phyloP scores from a whole-genome alignment of 2,113 vertebrate species.

The Entelurus aequoreus region DNA sequence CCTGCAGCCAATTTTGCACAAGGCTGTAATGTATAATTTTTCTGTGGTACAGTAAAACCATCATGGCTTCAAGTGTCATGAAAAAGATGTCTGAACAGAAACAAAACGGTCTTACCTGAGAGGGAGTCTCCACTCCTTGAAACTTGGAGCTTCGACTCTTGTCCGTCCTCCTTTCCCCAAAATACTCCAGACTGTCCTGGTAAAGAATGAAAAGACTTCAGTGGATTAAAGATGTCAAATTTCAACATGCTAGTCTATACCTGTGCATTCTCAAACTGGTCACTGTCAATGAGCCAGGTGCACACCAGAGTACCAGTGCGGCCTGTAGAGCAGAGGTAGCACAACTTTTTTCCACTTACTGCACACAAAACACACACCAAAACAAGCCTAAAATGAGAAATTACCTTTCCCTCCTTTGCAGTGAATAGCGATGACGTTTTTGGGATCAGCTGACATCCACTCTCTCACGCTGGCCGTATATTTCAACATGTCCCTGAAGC shows the following conservation, averaged over 20 bases:
- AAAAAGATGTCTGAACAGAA: neutral
- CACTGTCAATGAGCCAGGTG: slow-evolving; percentile 84
- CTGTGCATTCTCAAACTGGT: slow-evolving; percentile 85
- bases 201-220: neutral
- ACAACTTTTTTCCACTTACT: too few relatives aligned
- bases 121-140: slow-evolving; percentile 95
- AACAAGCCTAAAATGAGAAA: neutral
- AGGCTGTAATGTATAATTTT: neutral
- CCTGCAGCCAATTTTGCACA: too few relatives aligned
- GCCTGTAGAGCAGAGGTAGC: slow-evolving; percentile 64
- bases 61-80: neutral
- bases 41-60: neutral
- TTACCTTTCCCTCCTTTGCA: slow-evolving; percentile 97
- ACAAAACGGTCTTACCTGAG: slow-evolving; percentile 74
- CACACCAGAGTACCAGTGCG: slow-evolving; percentile 92
- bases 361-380: neutral
- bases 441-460: slow-evolving; percentile 82
- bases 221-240: neutral
- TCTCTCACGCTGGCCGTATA: slow-evolving; percentile 79
- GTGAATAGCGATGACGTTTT: slow-evolving; percentile 86
- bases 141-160: slow-evolving; percentile 85
- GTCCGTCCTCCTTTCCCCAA: slow-evolving; percentile 89
- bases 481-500: slow-evolving; percentile 82
- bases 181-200: slow-evolving; percentile 85
- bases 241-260: slow-evolving; percentile 53